Base-by-base conservation (phyloP, 1,140 invertebrate genomes). In the Orchesella cincta region DNA sequence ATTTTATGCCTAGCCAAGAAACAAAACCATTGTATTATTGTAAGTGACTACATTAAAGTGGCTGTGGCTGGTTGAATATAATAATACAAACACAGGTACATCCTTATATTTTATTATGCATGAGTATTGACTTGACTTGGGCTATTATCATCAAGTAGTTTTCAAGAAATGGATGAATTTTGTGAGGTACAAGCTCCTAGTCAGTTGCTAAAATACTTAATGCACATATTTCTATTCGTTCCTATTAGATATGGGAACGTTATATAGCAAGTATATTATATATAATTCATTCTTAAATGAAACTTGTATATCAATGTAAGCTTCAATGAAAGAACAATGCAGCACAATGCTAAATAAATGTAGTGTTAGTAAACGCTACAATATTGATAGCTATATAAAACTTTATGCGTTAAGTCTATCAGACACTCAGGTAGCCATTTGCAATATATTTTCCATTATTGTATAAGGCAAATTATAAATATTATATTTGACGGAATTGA, bases 161-260 rank as follows among this genome's bases (percentile, higher is more conserved):
- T 46, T 46, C 39, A 12, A 46, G 20, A 46, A 31, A 67, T 31
- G 23, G 62, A 33, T 67, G 62, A 67, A 29, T 23, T 67, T 67
- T 67, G 62, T n/a, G 14, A 14, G 33, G 62, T 67, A 67, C 62
- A 23, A 29, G 62, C 26, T 67, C 62, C 62, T 8, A 16, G 1
- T 67, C 31, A 23, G 29, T 31, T 29, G n/a, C 8, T 31, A n/a
- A 33, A 67, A 67, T 67, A 67, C 26, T 67, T 67, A 67, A 67
- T 67, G 62, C 62, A 67, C 62, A 67, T 67, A 67, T 20, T 20
- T 46, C n/a, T n/a, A n/a, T n/a, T n/a, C n/a, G n/a, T 46, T 8
- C 20, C 39, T 8, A 46, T 46, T 46, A 46, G 8, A 46, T 46
- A 46, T 46, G 8, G 39, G 39, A 46, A 46, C 8, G 20, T 8